Percentiles rank a stretch among this genome's conserved stretches.
phyloP scores from a whole-genome alignment of 2,888 invertebrate species.

The Amorpha juglandis region DNA sequence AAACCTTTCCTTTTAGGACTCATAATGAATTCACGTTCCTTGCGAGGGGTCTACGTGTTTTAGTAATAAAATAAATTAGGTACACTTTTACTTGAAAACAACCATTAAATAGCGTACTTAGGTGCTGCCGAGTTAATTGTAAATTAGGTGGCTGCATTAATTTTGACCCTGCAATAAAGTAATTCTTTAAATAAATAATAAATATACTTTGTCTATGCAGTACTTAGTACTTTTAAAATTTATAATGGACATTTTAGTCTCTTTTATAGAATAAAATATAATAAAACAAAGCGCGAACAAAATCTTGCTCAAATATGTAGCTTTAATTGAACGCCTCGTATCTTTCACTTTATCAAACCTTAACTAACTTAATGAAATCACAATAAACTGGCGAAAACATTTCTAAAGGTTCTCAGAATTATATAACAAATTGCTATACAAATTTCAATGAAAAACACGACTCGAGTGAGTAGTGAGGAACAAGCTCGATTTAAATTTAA shows the following conservation, averaged over 20 bases:
- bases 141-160: neutral
- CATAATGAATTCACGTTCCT: constrained; percentile 47
- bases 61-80: constrained; percentile 40
- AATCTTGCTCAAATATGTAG: too few relatives aligned
- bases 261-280: too few relatives aligned
- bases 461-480: neutral
- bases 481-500: constrained; percentile 54
- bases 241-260: too few relatives aligned
- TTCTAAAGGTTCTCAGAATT: too few relatives aligned
- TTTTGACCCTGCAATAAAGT: neutral
- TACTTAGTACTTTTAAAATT: too few relatives aligned
- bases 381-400: too few relatives aligned
- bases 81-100: constrained; percentile 30
- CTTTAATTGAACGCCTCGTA: too few relatives aligned
- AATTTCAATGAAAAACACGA: constrained; percentile 28
- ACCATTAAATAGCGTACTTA: constrained; percentile 11
- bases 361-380: too few relatives aligned
- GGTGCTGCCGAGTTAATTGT: constrained; percentile 7
- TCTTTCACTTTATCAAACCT: too few relatives aligned
- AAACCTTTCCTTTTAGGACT: constrained; percentile 52
- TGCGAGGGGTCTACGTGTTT: constrained; percentile 38
- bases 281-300: too few relatives aligned
- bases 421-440: neutral
- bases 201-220: too few relatives aligned
- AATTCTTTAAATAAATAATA: neutral